Conservation (phyloP, 1,140 invertebrate genomes). For the Megalonaias nervosa region DNA sequence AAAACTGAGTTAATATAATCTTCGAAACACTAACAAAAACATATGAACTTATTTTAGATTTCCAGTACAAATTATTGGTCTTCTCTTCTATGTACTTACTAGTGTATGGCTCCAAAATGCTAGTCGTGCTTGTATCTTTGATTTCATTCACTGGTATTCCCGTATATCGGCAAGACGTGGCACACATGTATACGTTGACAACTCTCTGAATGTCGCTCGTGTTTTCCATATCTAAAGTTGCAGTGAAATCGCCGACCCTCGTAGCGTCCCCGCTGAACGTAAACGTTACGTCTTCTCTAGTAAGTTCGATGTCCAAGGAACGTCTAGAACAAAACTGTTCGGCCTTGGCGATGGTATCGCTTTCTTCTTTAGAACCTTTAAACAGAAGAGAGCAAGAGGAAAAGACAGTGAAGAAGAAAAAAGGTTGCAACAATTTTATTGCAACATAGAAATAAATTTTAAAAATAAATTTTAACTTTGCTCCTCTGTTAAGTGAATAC, state of each 20-base stretch:
- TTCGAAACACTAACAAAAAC: background rate
- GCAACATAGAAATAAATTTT: no score
- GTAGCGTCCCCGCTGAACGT: conserved; percentile 45
- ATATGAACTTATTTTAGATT: background rate
- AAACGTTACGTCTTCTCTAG: conserved; percentile 53
- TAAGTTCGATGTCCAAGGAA: conserved; percentile 19
- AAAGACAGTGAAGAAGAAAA: no score
- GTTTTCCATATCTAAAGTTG: conserved; percentile 51
- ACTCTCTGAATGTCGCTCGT: conserved; percentile 42
- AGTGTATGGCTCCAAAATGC: conserved; percentile 51
- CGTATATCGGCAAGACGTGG: conserved; percentile 59
- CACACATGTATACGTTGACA: conserved; percentile 52
- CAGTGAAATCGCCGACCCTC: conserved; percentile 51
- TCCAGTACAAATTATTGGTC: background rate
- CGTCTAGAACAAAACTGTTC: conserved; percentile 44
- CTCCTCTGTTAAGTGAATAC: no score
- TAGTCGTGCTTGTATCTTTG: conserved; percentile 46
- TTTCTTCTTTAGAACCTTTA: conserved; percentile 50
- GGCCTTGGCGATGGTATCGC: conserved; percentile 42
- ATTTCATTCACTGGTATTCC: conserved; percentile 57
- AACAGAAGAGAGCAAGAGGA: background rate
- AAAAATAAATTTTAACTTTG: no score
- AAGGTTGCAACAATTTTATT: no score
- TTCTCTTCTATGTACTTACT: conserved; percentile 28
- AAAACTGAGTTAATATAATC: background rate